A percentile compares a stretch with the other conserved stretches of the same genome.
phyloP scores from a whole-genome alignment of 2,113 vertebrate species.

The Cyanoliseus patagonus region DNA sequence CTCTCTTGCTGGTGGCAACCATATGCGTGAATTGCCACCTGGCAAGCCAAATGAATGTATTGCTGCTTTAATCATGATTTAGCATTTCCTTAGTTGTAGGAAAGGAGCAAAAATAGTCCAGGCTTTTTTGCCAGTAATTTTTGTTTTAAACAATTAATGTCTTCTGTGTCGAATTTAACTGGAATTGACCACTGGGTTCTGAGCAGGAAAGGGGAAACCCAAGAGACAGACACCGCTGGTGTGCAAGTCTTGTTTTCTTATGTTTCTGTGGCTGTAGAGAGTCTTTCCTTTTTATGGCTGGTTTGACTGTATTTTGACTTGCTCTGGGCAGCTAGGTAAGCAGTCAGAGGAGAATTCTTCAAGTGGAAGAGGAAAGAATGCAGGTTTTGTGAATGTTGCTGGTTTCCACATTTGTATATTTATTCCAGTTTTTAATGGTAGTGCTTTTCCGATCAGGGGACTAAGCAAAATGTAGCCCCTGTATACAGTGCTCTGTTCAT shows the following conservation, averaged over 20 bases:
- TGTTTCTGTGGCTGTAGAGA: background rate
- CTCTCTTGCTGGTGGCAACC: background rate
- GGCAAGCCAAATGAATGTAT: background rate
- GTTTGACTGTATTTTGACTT: background rate
- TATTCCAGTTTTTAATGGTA: background rate
- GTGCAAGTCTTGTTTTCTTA: background rate
- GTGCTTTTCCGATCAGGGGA: background rate
- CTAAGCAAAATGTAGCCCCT: background rate
- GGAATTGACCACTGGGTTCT: background rate
- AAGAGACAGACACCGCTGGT: fast-evolving
- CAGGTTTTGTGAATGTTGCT: background rate
- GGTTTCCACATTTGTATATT: background rate
- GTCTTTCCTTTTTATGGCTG: background rate
- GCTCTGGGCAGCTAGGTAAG: background rate
- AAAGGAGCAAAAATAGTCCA: background rate
- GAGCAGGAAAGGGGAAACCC: background rate
- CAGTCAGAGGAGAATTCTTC: background rate
- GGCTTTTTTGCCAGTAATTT: background rate
- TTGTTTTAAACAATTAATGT: fast-evolving
- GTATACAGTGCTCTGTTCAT: background rate
- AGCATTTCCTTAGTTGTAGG: background rate
- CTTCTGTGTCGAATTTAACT: background rate
- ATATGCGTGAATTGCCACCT: background rate
- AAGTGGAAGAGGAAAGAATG: background rate
- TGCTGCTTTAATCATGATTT: background rate